A percentile compares a stretch with the other conserved stretches of the same genome.
These are phyloP conservation scores for Anabacerthia variegaticeps DNA, from an alignment of 2,797 vertebrate species.

Conservation along the genomic window DNA sequence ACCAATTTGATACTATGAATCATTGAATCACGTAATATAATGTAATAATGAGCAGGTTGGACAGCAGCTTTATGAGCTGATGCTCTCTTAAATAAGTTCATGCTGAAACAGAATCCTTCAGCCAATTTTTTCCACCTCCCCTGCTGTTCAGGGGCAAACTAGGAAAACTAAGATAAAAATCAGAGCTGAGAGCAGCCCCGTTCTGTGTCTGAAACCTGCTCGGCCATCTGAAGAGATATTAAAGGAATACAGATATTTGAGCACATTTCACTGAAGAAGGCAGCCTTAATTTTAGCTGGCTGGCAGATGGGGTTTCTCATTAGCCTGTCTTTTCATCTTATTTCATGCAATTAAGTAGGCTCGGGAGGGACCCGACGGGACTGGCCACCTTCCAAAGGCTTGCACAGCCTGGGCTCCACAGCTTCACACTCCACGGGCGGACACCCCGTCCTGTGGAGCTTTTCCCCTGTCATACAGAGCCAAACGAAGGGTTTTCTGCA, in stretches of 20 bases:
- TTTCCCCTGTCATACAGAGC: accelerated
- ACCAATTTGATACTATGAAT: neutral
- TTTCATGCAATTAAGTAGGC: conserved; percentile 55
- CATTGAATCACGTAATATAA: conserved; percentile 16
- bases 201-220: neutral
- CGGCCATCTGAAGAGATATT: conserved; percentile 1
- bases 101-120: conserved; percentile 27
- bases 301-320: conserved; percentile 63
- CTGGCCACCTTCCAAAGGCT: conserved; percentile 4
- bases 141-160: conserved; percentile 7
- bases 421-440: accelerated
- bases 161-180: neutral
- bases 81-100: conserved; percentile 40
- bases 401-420: accelerated
- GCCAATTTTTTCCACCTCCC: conserved; percentile 33
- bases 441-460: accelerated
- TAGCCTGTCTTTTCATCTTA: conserved; percentile 59
- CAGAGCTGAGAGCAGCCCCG: neutral
- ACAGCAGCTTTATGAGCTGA: conserved; percentile 28
- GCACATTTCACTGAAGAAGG: conserved; percentile 2
- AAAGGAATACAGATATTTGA: conserved; percentile 4
- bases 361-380: neutral
- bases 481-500: accelerated
- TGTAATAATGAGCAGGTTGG: conserved; percentile 34
- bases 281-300: conserved; percentile 44